Conservation (phyloP, 2,888 invertebrate genomes). For the Zaprionus lineosus region DNA sequence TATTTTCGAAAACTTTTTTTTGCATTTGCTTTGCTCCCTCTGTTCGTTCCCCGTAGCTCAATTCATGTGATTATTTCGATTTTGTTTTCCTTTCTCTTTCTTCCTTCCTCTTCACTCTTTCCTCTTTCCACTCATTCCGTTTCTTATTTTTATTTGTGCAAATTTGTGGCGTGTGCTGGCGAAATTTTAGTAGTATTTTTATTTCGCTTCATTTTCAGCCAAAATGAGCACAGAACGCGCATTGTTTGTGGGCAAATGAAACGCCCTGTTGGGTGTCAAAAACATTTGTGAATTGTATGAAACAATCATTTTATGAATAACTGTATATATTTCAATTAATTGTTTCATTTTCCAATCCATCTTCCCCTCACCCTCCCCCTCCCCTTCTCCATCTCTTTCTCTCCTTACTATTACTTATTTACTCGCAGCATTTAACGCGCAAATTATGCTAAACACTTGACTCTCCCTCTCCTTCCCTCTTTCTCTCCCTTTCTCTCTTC, state of each 20-base stretch:
- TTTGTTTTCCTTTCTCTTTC: not conserved
- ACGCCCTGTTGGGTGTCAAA: too few relatives aligned
- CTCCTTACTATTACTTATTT: constrained; percentile 2
- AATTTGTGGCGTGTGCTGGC: constrained; percentile 15
- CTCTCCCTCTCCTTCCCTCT: constrained; percentile 15
- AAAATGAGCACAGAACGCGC: too few relatives aligned
- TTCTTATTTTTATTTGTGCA: constrained; percentile 5
- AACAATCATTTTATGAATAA: too few relatives aligned
- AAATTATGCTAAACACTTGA: constrained; percentile 57
- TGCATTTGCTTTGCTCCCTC: constrained; percentile 21
- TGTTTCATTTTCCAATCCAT: too few relatives aligned
- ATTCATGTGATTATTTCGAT: too few relatives aligned
- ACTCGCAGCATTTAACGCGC: constrained; percentile 35
- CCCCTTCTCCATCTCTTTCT: not conserved
- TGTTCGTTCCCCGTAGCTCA: not conserved
- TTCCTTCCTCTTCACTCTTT: not conserved
- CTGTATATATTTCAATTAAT: too few relatives aligned
- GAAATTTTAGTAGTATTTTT: not conserved
- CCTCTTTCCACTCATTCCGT: not conserved
- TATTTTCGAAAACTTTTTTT: not conserved
- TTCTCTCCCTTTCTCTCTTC: not conserved
- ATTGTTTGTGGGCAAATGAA: too few relatives aligned
- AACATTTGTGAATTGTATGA: too few relatives aligned
- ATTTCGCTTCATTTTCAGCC: not conserved
- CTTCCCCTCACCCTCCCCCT: not conserved